These are phyloP conservation scores for Galleria mellonella DNA, from an alignment of 1,140 invertebrate species.

Conservation along the genomic window DNA sequence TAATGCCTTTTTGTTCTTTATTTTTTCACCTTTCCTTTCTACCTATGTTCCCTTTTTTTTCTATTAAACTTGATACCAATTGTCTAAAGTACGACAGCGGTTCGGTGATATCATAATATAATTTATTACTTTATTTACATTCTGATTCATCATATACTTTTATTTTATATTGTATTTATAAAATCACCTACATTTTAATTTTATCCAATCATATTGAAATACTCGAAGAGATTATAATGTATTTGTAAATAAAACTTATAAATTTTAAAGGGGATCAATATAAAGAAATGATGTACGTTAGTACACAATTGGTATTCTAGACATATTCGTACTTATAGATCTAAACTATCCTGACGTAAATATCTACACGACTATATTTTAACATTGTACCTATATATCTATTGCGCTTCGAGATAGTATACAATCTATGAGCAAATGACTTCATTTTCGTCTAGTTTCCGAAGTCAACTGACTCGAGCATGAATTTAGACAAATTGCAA, in stretches of 20 bases:
- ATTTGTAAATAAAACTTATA: conserved; percentile 70
- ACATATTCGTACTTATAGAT: conserved; percentile 63
- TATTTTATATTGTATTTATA: conserved; percentile 3
- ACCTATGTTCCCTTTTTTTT: conserved; percentile 32
- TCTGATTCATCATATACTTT: conserved; percentile 9
- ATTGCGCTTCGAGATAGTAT: conserved; percentile 37
- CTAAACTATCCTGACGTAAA: conserved; percentile 48
- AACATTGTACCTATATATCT: conserved; percentile 24
- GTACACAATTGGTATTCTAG: conserved; percentile 68
- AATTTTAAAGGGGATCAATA: conserved; percentile 70
- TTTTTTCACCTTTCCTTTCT: conserved; percentile 42
- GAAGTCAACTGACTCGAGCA: conserved; percentile 16
- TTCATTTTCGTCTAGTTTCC: conserved; percentile 1
- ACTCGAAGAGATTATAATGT: conserved; percentile 37
- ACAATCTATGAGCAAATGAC: conserved; percentile 27
- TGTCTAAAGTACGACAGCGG: conserved; percentile 26
- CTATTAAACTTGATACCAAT: conserved; percentile 29
- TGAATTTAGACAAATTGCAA: conserved; percentile 50
- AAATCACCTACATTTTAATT: conserved; percentile 1
- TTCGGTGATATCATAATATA: conserved; percentile 2
- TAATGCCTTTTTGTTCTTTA: conserved; percentile 63
- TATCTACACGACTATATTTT: conserved; percentile 36
- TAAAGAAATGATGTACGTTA: conserved; percentile 64
- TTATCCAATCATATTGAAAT: conserved; percentile 9
- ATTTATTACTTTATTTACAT: conserved; percentile 14